Percentiles rank a stretch among this genome's conserved stretches.
Conservation (phyloP, 2,113 vertebrate species). For the Oryzias melastigma region DNA sequence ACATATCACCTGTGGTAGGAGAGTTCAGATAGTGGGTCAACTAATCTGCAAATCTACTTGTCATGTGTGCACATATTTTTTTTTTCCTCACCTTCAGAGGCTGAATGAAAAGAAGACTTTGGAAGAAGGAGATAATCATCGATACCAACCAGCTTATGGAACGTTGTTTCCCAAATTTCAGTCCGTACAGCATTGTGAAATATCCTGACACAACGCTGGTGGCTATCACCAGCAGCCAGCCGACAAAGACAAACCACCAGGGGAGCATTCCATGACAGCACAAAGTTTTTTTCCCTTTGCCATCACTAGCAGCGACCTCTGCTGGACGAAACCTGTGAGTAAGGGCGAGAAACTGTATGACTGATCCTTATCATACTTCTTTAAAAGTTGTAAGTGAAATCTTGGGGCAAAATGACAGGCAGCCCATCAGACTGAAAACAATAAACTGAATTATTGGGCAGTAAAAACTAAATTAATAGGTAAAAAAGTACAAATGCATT, state of each 20-base stretch:
- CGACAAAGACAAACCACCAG: conserved; percentile 89
- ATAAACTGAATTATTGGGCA: neutral
- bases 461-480: neutral
- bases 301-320: conserved; percentile 4
- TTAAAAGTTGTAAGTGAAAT: too few species aligned
- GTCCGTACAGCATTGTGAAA: conserved; percentile 89
- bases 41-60: neutral
- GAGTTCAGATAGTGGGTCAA: neutral
- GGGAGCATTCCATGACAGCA: conserved; percentile 77
- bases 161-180: conserved; percentile 85
- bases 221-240: conserved; percentile 84
- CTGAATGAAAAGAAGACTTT: conserved; percentile 89
- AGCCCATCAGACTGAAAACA: neutral
- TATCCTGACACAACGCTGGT: conserved; percentile 83
- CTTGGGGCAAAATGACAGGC: neutral
- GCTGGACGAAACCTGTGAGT: conserved; percentile 34
- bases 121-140: conserved; percentile 86
- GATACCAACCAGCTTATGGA: conserved; percentile 91
- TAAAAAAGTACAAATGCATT: conserved; percentile 2
- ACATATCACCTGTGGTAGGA: conserved; percentile 81
- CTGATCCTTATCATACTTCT: too few species aligned
- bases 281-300: conserved; percentile 38
- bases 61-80: neutral
- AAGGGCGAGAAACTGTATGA: neutral
- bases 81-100: conserved; percentile 84